Evolutionary conservation across 2,113 vertebrate species (phyloP), one percentile per base, ranked within the genome.

Genomic region (Vimba vimba): DNA sequence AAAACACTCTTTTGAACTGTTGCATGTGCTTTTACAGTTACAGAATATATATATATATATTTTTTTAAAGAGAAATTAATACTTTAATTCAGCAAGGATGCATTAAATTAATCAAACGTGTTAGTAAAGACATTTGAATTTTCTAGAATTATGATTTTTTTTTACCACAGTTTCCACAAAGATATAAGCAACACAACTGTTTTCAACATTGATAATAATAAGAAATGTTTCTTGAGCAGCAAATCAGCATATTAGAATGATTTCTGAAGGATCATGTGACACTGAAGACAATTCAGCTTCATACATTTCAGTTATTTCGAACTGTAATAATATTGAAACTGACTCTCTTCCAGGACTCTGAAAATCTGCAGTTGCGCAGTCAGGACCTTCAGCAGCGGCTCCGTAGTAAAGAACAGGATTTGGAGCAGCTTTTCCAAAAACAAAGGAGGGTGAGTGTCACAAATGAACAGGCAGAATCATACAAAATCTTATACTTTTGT

Each of bases 321-420:
- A 6, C 19, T 19, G 17, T 19, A 30, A 19, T 30, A 36, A 21
- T 21, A 21, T 23, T 45, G 21, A 19, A 43, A 43, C 17, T 4
- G 2, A 76, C 47, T 81, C 17, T 87, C 21, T 69, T n/a, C 25
- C 92, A 99, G 98, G 96, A 97, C 89, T 95, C 96, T 0, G 95
- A 96, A 90, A 92, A 93, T 27, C 95, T 96, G 76, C 96, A 95
- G 64, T 85, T 94, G 27, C 95, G 91, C 81, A 96, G 96, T 91
- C 94, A 95, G 27, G 95, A 97, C 25, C 93, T 99, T 86, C 95
- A 97, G 76, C 83, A 90, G 86, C 95, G 96, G 50, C 94, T 99
- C 25, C 74, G 50, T 21, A 91, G 90, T 7, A 99, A 98, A 92
- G 97, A 99, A 73, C 94, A 91, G 83, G 97, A 99, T 83, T 91